These are phyloP conservation scores for Thamnophis sirtalis DNA, from an alignment of 2,113 vertebrate species.

Conservation along the genomic window DNA sequence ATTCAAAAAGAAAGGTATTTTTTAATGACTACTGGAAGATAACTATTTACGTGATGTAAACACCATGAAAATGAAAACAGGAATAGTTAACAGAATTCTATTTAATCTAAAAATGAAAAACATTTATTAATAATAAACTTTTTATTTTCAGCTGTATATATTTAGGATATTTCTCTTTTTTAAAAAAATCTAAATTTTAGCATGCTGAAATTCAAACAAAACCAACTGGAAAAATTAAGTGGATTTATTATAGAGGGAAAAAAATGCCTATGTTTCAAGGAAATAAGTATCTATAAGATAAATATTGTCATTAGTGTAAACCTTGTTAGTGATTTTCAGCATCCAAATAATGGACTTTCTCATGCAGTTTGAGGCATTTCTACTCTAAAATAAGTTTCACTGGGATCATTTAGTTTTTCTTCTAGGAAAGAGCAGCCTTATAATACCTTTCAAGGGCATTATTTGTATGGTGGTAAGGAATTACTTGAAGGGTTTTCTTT, in stretches of 20 bases:
- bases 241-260: slow-evolving; percentile 34
- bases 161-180: slow-evolving; percentile 37
- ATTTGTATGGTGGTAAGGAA: background rate
- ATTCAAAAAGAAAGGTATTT: background rate
- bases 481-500: background rate
- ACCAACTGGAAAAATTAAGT: slow-evolving; percentile 24
- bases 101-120: slow-evolving; percentile 28
- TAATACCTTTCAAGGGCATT: background rate
- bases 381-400: background rate
- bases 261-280: slow-evolving; percentile 12
- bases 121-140: slow-evolving; percentile 24
- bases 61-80: background rate
- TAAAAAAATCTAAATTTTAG: background rate
- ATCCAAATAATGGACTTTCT: background rate
- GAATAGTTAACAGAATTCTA: background rate
- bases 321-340: background rate
- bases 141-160: slow-evolving; percentile 35
- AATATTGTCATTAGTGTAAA: slow-evolving; percentile 9
- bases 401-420: background rate
- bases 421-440: background rate
- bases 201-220: slow-evolving; percentile 15
- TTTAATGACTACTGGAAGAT: background rate
- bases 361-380: background rate
- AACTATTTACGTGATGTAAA: background rate
- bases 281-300: background rate